phyloP scores from a whole-genome alignment of 2,113 vertebrate species.

The Rhodinocichla rosea region DNA sequence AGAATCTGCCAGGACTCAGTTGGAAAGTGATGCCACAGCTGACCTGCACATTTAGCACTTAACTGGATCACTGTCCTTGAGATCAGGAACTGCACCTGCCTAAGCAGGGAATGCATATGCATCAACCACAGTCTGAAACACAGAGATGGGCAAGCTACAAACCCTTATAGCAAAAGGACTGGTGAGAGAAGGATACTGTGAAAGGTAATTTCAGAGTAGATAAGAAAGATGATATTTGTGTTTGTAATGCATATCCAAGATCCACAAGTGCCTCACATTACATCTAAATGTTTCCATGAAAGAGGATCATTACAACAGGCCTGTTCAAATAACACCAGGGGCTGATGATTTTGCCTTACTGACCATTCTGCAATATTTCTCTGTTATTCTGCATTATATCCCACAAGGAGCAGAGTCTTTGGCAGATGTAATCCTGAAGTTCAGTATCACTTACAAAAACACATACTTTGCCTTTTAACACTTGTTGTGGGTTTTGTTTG shows the following conservation, averaged over 20 bases:
- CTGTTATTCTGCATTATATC: neutral
- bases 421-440: neutral
- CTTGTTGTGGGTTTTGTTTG: neutral
- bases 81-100: neutral
- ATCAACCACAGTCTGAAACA: neutral
- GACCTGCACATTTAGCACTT: neutral
- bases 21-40: neutral
- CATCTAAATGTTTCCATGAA: neutral
- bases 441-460: neutral
- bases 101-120: neutral
- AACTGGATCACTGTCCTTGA: neutral
- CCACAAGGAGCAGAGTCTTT: neutral
- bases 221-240: neutral
- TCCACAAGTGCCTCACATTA: neutral
- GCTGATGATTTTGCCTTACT: neutral
- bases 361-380: neutral
- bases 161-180: neutral
- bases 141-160: neutral
- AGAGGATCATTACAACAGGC: neutral
- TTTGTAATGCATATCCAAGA: neutral
- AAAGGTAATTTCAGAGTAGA: neutral
- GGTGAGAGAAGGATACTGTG: neutral
- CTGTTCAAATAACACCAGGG: neutral
- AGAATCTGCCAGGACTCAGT: neutral
- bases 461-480: neutral